Conservation (phyloP, 2,888 invertebrate genomes). For the Plagodis dolabraria region DNA sequence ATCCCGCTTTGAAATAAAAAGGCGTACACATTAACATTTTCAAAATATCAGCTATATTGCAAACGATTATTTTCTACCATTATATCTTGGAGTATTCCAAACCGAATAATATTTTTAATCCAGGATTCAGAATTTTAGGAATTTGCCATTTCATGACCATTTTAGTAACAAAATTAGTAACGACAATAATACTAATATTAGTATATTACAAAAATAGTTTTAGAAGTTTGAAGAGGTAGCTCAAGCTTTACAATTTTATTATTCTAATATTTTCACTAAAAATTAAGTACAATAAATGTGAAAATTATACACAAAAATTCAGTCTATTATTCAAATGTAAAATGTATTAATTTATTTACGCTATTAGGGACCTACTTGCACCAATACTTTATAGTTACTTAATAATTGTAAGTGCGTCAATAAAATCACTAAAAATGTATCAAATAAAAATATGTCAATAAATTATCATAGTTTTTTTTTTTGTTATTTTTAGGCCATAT, state of each 20-base stretch:
- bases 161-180: slow-evolving; percentile 54
- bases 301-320: slow-evolving; percentile 38
- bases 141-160: slow-evolving; percentile 31
- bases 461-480: no score
- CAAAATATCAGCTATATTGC: slow-evolving; percentile 23
- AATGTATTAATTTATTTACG: slow-evolving; percentile 8
- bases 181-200: slow-evolving; percentile 61
- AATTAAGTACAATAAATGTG: slow-evolving; percentile 54
- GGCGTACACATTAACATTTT: slow-evolving; percentile 9
- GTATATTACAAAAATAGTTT: slow-evolving; percentile 76
- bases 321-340: slow-evolving; percentile 26
- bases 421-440: no score
- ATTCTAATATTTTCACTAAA: slow-evolving; percentile 54
- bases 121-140: slow-evolving; percentile 27
- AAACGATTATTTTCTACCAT: slow-evolving; percentile 27
- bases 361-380: no score
- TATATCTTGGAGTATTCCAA: slow-evolving; percentile 30
- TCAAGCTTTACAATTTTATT: slow-evolving; percentile 59
- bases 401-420: no score
- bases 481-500: no score
- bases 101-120: slow-evolving; percentile 13
- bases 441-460: no score
- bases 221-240: slow-evolving; percentile 78
- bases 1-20: background rate
- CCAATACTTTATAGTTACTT: no score